Percentiles rank a stretch among this genome's conserved stretches.
phyloP scores from a whole-genome alignment of 2,888 invertebrate species.

The Pollenia labialis region DNA sequence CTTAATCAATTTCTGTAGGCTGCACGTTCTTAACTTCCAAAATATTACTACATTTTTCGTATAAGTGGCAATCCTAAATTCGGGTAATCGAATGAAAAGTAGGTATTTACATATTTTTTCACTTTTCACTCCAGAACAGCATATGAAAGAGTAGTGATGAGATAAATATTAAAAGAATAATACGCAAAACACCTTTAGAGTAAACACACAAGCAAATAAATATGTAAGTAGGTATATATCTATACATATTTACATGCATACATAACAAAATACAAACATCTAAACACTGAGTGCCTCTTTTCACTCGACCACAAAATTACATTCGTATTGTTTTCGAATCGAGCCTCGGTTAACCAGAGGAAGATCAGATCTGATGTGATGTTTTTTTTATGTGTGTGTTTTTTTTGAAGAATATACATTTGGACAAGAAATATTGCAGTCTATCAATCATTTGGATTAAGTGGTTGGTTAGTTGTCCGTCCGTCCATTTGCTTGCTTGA shows the following conservation, averaged over 20 bases:
- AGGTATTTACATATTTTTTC: slow-evolving; percentile 3
- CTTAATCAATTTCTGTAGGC: no score
- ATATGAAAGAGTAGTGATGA: slow-evolving; percentile 52
- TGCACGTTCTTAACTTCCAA: no score
- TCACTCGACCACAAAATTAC: slow-evolving; percentile 50
- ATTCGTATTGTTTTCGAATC: slow-evolving; percentile 26
- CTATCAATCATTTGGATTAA: slow-evolving; percentile 75
- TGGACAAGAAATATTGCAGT: slow-evolving; percentile 75
- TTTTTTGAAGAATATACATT: slow-evolving; percentile 58
- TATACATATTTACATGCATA: background rate
- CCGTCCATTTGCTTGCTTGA: background rate
- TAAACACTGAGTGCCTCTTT: slow-evolving; percentile 6
- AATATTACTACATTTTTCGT: no score
- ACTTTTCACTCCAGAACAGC: slow-evolving; percentile 43
- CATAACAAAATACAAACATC: background rate
- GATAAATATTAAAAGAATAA: slow-evolving; percentile 59
- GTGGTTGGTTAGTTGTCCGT: slow-evolving; percentile 51
- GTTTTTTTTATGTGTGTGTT: slow-evolving; percentile 27
- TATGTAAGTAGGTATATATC: background rate
- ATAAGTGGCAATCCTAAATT: slow-evolving; percentile 14
- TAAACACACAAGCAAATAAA: slow-evolving; percentile 17
- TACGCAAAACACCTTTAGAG: slow-evolving; percentile 65
- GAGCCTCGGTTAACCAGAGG: slow-evolving; percentile 4
- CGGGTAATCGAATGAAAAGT: background rate
- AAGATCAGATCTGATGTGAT: background rate